These are phyloP conservation scores for Leucozona laternaria DNA, from an alignment of 2,888 invertebrate species.

Conservation along the genomic window DNA sequence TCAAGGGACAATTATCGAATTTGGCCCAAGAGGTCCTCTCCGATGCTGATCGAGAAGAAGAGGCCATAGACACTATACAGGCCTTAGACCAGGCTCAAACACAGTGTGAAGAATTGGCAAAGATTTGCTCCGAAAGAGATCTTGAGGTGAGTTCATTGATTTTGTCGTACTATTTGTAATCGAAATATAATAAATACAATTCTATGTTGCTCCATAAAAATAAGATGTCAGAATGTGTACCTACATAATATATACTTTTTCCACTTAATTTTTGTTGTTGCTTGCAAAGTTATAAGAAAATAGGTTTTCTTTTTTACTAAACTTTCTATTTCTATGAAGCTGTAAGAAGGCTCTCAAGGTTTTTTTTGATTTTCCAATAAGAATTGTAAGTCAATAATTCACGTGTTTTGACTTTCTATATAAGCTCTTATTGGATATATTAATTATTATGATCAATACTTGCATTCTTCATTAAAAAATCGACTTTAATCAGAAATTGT, in stretches of 20 bases:
- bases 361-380: neutral
- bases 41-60: constrained; percentile 87
- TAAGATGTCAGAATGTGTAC: constrained; percentile 50
- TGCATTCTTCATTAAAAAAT: no score
- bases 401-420: neutral
- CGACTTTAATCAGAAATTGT: no score
- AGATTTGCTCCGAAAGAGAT: constrained; percentile 65
- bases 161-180: neutral
- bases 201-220: neutral
- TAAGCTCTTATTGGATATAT: neutral
- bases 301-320: neutral
- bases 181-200: neutral
- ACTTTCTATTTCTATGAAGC: neutral
- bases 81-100: constrained; percentile 65
- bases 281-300: neutral
- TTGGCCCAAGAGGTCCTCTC: constrained; percentile 95
- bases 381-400: neutral
- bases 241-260: neutral
- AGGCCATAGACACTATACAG: constrained; percentile 79
- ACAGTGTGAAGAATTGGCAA: constrained; percentile 66
- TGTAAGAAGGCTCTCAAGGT: neutral
- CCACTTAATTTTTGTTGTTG: neutral
- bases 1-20: constrained; percentile 94
- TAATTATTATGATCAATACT: no score
- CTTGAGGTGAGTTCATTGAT: constrained; percentile 45